Percentiles rank a stretch among this genome's conserved stretches.
Conservation (phyloP, 1,140 invertebrate species). For the Drosophila busckii region DNA sequence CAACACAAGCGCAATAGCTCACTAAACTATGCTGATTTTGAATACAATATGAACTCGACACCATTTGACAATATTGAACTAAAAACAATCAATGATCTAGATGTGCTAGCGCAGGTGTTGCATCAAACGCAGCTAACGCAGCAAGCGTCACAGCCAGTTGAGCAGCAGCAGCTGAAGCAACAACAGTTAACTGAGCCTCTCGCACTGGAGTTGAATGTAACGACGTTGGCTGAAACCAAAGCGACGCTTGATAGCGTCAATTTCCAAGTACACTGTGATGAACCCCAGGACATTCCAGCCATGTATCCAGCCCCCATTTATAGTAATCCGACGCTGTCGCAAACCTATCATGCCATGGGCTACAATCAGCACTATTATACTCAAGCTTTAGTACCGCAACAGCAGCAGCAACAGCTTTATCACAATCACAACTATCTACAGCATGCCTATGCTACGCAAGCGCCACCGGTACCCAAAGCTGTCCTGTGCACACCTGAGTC, state of each 20-base stretch:
- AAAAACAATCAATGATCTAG: conserved; percentile 94
- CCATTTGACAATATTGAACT: conserved; percentile 94
- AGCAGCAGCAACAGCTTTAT: conserved; percentile 77
- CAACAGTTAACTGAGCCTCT: conserved; percentile 10
- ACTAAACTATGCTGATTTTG: conserved; percentile 89
- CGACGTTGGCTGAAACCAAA: conserved; percentile 66
- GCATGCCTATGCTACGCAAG: conserved; percentile 49
- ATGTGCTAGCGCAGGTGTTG: conserved; percentile 88
- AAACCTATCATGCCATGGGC: conserved; percentile 40
- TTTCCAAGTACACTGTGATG: conserved; percentile 68
- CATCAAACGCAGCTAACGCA: conserved; percentile 76
- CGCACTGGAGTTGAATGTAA: conserved; percentile 42
- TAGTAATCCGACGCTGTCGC: conserved; percentile 26
- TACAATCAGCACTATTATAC: conserved; percentile 46
- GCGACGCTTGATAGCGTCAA: conserved; percentile 62
- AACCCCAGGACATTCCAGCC: conserved; percentile 54
- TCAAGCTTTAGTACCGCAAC: conserved; percentile 15
- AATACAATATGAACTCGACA: conserved; percentile 90
- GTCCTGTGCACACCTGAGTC: conserved; percentile 43
- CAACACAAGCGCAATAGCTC: conserved; percentile 56
- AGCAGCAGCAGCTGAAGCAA: conserved; percentile 8
- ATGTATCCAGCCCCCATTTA: conserved; percentile 24
- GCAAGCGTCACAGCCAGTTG: conserved; percentile 4
- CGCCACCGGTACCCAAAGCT: conserved; percentile 17
- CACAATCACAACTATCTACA: conserved; percentile 58